Base-by-base conservation (phyloP, 2,888 invertebrate genomes). In the Callinectes sapidus region DNA sequence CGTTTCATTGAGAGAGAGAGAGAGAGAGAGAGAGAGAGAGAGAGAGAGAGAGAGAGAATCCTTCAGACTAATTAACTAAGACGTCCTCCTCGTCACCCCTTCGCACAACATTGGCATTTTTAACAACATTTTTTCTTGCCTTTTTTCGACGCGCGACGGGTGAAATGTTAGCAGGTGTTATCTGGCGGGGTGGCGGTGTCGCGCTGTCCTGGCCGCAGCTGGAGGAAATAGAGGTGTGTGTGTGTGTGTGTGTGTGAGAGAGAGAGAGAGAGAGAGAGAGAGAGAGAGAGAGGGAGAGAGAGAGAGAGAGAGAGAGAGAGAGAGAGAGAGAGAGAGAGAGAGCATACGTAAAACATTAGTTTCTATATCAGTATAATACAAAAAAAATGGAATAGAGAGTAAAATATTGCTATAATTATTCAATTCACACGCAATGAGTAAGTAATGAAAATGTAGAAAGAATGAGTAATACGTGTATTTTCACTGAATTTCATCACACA, bases 1-100 rank as follows among this genome's bases (percentile, higher is more conserved):
- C 28, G n/a, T 71, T 71, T 71, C 71, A 48, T 28, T 71, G 81
- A 81, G 81, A 81, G 81, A 81, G 81, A 81, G 81, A 81, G 81
- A 81, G 81, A 81, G 81, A 81, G 71, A 81, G 81, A 81, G 81
- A 81, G 81, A 81, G 81, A 81, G 81, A 81, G 71, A 81, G 81
- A 81, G 81, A 81, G 81, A 35, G 35, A 81, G 32, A 35, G 81
- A 81, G 35, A 81, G n/a, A 81, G 16, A n/a, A 81, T 35, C 81
- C 81, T 16, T 35, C 16, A 35, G 81, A 32, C 35, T 81, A 35
- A 81, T 81, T 81, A 81, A 81, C 35, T 81, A 6, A 35, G 81
- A 81, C 35, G 35, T 35, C 16, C 81, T 81, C 35, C 81, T 35
- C 35, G 81, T 81, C 81, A 81, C 81, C 81, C 32, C 35, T 81